phyloP scores from a whole-genome alignment of 1,140 invertebrate species.

The Zaprionus africanus region DNA sequence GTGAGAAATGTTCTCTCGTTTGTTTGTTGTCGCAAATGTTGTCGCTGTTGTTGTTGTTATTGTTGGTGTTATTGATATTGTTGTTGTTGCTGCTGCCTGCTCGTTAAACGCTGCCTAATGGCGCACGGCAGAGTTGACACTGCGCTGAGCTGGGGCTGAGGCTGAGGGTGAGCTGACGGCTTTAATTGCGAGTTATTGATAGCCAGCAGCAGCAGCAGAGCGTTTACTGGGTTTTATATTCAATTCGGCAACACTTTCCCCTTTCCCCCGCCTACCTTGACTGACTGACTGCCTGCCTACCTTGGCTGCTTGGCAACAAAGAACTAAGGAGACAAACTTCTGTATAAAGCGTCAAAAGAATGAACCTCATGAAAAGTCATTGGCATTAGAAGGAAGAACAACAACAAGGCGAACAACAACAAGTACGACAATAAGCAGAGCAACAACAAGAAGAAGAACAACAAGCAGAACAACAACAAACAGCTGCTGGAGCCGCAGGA shows the following conservation, averaged over 20 bases:
- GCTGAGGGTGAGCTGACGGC: constrained; percentile 3
- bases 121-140: constrained; percentile 50
- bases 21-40: constrained; percentile 41
- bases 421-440: constrained; percentile 13
- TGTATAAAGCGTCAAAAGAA: constrained; percentile 66
- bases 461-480: constrained; percentile 3
- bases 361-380: constrained; percentile 68
- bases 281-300: background rate
- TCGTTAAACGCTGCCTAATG: constrained; percentile 63
- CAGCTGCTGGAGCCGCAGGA: constrained; percentile 5
- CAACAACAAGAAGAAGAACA: background rate
- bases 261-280: too few species aligned
- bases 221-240: background rate
- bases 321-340: constrained; percentile 26
- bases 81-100: constrained; percentile 4
- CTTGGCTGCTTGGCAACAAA: constrained; percentile 18
- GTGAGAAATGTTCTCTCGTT: constrained; percentile 19
- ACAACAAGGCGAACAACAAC: constrained; percentile 29
- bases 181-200: constrained; percentile 76
- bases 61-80: too few species aligned
- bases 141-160: background rate
- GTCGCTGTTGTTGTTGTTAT: constrained; percentile 41
- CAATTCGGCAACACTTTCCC: background rate
- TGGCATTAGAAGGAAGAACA: constrained; percentile 47
- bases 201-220: constrained; percentile 1